phyloP scores from a whole-genome alignment of 1,140 invertebrate species.

The Vollenhovia emeryi region DNA sequence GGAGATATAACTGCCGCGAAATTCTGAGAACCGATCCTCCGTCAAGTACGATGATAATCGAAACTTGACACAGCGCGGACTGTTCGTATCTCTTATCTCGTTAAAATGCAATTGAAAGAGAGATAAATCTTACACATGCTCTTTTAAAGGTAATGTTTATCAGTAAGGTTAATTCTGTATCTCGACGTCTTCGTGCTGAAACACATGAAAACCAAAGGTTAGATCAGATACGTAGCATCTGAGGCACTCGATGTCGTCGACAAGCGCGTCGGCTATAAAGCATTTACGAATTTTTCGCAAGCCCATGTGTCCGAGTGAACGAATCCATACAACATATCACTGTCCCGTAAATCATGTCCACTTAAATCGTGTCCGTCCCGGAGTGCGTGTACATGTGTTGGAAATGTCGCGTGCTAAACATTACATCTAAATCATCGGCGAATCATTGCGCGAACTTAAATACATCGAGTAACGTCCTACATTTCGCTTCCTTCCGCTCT shows the following conservation, averaged over 20 bases:
- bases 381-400: constrained; percentile 43
- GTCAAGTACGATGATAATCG: constrained; percentile 32
- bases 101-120: constrained; percentile 70
- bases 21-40: constrained; percentile 37
- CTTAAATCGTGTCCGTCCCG: neutral
- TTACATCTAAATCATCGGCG: constrained; percentile 41
- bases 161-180: constrained; percentile 56
- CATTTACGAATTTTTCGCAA: constrained; percentile 11
- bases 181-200: constrained; percentile 59
- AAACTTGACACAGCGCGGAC: constrained; percentile 26
- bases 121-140: constrained; percentile 71
- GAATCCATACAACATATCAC: constrained; percentile 3
- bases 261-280: constrained; percentile 8
- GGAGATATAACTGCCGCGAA: constrained; percentile 33
- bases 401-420: constrained; percentile 39
- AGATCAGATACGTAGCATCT: constrained; percentile 42
- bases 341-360: constrained; percentile 5
- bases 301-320: neutral
- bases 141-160: constrained; percentile 52
- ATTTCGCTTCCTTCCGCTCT: constrained; percentile 1
- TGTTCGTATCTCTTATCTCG: constrained; percentile 60
- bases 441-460: constrained; percentile 43
- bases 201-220: constrained; percentile 66
- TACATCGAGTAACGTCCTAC: constrained; percentile 24
- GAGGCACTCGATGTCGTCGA: neutral